Percentiles rank a stretch among this genome's conserved stretches.
Evolutionary conservation across 2,797 vertebrate genomes (phyloP).

Genomic region (Anabas testudineus): DNA sequence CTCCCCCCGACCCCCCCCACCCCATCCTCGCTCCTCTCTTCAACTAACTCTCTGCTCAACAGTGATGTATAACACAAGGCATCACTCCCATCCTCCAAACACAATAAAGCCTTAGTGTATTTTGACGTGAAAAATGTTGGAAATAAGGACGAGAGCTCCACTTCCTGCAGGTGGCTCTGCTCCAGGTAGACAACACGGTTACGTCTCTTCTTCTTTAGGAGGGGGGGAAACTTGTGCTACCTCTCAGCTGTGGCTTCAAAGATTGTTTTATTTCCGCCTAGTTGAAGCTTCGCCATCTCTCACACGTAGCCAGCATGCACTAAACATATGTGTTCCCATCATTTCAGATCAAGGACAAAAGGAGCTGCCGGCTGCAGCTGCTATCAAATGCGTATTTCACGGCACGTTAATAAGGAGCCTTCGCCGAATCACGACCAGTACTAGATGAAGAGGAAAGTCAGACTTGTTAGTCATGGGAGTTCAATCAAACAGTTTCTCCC

Average conservation of each 20-base stretch:
- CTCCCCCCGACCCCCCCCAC: too few relatives aligned
- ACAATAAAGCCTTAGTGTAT: slow-evolving; percentile 72
- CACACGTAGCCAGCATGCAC: neutral
- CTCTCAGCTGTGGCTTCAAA: slow-evolving; percentile 10
- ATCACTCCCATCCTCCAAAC: slow-evolving; percentile 51
- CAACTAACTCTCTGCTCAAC: slow-evolving; percentile 43
- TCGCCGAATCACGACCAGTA: slow-evolving; percentile 19
- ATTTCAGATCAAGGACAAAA: slow-evolving; percentile 35
- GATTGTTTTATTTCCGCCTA: neutral
- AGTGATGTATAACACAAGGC: slow-evolving; percentile 66
- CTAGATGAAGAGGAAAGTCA: slow-evolving; percentile 44
- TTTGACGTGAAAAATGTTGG: slow-evolving; percentile 65
- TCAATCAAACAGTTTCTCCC: slow-evolving; percentile 61
- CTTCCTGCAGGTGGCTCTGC: slow-evolving; percentile 52
- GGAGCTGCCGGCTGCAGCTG: slow-evolving; percentile 18
- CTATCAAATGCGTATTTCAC: slow-evolving; percentile 37
- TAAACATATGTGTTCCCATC: neutral
- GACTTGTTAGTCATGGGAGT: slow-evolving; percentile 60
- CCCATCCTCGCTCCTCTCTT: slow-evolving; percentile 5
- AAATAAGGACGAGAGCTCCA: slow-evolving; percentile 59
- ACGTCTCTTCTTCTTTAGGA: slow-evolving; percentile 27
- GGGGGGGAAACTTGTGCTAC: slow-evolving; percentile 12
- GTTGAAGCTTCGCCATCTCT: neutral
- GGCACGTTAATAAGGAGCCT: slow-evolving; percentile 26
- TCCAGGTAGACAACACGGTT: slow-evolving; percentile 52